A percentile compares a stretch with the other conserved stretches of the same genome.
Conservation (phyloP, 2,797 vertebrate species). For the Trachops cirrhosus region DNA sequence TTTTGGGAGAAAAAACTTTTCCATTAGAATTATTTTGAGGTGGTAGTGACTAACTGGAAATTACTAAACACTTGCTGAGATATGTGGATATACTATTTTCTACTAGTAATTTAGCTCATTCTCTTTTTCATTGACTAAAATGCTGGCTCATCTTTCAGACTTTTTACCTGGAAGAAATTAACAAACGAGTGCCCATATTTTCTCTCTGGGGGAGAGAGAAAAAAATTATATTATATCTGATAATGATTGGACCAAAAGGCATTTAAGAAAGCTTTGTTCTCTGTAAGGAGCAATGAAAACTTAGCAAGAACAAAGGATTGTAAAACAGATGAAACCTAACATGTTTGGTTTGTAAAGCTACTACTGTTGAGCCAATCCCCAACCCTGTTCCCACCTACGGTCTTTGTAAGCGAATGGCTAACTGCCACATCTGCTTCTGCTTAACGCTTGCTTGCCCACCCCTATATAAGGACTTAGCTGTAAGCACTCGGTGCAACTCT, state of each 20-base stretch:
- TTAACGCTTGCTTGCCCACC: too few species aligned
- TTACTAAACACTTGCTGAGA: not conserved
- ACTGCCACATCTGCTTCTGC: too few species aligned
- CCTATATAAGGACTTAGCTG: too few species aligned
- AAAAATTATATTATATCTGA: not conserved
- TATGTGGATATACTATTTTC: not conserved
- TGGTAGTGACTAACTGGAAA: not conserved
- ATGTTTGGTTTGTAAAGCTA: too few species aligned
- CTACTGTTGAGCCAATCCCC: too few species aligned
- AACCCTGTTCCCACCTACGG: too few species aligned
- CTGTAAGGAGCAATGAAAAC: too few species aligned
- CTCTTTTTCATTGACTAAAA: slow-evolving; percentile 3
- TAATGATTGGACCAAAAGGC: not conserved
- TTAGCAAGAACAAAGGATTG: too few species aligned
- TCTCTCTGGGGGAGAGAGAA: not conserved
- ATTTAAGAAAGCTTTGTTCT: slow-evolving; percentile 20
- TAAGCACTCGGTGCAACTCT: too few species aligned
- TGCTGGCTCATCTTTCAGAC: not conserved
- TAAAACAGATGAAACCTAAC: too few species aligned
- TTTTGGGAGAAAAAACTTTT: not conserved
- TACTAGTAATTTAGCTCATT: not conserved
- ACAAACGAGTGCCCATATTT: not conserved
- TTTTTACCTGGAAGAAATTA: slow-evolving; percentile 14
- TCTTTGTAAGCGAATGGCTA: too few species aligned
- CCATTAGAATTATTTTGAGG: slow-evolving; percentile 4